Base-by-base conservation (phyloP, 2,888 invertebrate species). In the Agrotis ipsilon region DNA sequence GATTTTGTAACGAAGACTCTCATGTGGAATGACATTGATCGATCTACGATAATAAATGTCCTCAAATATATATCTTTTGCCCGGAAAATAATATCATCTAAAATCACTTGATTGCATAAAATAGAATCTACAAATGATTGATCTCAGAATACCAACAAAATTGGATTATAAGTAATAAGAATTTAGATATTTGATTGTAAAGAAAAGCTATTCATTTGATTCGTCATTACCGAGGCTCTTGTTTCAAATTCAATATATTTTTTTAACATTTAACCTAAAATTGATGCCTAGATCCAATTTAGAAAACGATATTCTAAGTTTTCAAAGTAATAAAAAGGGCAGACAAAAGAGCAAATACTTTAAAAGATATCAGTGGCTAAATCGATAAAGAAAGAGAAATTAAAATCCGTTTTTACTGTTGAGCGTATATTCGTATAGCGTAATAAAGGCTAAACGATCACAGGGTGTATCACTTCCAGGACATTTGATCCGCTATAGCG, bases 401-500 rank as follows among this genome's bases (percentile, higher is more conserved):
- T 65, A 51, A 63, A 80, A 77, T 68, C 27, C 32, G 14, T 51
- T 67, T 32, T 52, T 54, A 63, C 39, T 39, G 39, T 59, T 27
- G 24, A 32, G 11, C 46, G 39, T 72, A 58, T 62, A 73, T 64
- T 58, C 48, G 57, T 67, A 68, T 78, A 84, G 83, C 81, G 82
- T 78, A 87, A 88, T 92, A 92, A 90, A 91, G 83, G 86, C 84
- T 88, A 89, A 90, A 90, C 89, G 92, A 89, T 91, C 88, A 82
- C 87, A 74, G 88, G 86, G 83, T 86, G 89, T 92, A 93, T 93
- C 92, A 92, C 88, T 93, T 94, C 92, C 93, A 90, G 86, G 86
- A 88, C 93, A 91, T 93, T 93, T 93, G 91, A 92, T 90, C 88
- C 88, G 88, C 83, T 91, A 92, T 91, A 77, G 90, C 88, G 81